Conservation (phyloP, 2,113 vertebrate species). For the Phalacrocorax aristotelis region DNA sequence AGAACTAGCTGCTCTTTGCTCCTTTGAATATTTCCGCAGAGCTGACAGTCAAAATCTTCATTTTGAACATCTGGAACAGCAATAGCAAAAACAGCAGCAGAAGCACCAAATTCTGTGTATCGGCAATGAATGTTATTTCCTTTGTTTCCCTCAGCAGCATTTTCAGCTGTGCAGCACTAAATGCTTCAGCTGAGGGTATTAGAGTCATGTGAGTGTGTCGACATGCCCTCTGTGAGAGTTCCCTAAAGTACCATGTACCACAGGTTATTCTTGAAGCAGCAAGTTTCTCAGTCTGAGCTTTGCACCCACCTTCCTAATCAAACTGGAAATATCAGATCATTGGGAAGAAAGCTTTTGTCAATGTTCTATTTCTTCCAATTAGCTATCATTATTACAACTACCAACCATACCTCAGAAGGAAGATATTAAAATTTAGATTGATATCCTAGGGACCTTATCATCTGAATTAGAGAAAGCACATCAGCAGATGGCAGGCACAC, state of each 20-base stretch:
- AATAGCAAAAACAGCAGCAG: background rate
- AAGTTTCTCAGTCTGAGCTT: background rate
- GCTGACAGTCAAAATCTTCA: background rate
- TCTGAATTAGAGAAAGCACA: background rate
- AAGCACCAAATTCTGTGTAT: background rate
- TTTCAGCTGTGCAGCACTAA: background rate
- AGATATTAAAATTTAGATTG: constrained; percentile 3
- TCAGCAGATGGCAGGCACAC: background rate
- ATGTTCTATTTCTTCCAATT: background rate
- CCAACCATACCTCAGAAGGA: background rate
- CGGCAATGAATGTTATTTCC: background rate
- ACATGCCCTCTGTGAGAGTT: background rate
- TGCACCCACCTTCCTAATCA: background rate
- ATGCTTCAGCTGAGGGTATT: background rate
- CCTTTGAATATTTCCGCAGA: background rate
- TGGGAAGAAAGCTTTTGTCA: background rate
- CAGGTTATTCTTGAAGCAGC: background rate
- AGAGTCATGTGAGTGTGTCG: background rate
- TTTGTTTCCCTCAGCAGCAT: background rate
- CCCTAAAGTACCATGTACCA: background rate
- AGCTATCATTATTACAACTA: background rate
- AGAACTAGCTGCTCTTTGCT: background rate
- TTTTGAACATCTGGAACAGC: constrained; percentile 33
- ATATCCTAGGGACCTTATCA: background rate
- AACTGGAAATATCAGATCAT: background rate